Evolutionary conservation across 2,113 vertebrate species (phyloP), one percentile per base, ranked within the genome.

Genomic region (Cynopterus brachyotis): DNA sequence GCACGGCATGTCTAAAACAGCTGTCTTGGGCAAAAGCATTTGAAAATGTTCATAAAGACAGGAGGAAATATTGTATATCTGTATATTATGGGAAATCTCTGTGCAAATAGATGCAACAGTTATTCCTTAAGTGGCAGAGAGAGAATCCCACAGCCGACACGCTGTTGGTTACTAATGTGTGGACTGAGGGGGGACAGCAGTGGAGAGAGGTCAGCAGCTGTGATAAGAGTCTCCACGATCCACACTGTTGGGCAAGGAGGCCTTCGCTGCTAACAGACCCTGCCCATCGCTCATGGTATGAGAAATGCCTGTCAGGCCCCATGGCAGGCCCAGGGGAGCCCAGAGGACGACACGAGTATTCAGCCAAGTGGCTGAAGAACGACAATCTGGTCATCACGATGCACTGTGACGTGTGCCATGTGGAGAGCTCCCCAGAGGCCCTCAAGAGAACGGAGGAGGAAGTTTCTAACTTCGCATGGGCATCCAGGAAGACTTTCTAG

Each of bases 21-120:
- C 97, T 96, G 93, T 96, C 96, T 95, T 78, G 91, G 67, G 66
- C 76, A 84, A 96, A 88, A 94, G 85, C 72, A 93, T 91, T 96
- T 97, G 92, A 50, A 98, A 97, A 97, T 93, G 64, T 85, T 95
- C 98, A 97, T 96, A 97, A 96, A 98, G 83, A 93, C 70, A 95
- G 85, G 97, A 93, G 78, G 96, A 91, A 96, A 96, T 82, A 59
- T 35, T 78, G 84, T 60, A 47, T 5, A 76, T 82, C 53, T 90
- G 57, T 72, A 91, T 47, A 87, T 55, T 80, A 80, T 0, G 86
- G 53, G 88, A 45, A 32, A 95, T 50, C 3, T 35, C 89, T 89
- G 47, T 64, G 94, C 53, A 60, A 80, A 55, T 73, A 1, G 26
- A 96, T 69, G 64, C 47, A 72, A 40, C 15, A 76, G 86, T 64